These are phyloP conservation scores for Empidonax alnorum DNA, from an alignment of 2,113 vertebrate genomes.

Conservation along the genomic window DNA sequence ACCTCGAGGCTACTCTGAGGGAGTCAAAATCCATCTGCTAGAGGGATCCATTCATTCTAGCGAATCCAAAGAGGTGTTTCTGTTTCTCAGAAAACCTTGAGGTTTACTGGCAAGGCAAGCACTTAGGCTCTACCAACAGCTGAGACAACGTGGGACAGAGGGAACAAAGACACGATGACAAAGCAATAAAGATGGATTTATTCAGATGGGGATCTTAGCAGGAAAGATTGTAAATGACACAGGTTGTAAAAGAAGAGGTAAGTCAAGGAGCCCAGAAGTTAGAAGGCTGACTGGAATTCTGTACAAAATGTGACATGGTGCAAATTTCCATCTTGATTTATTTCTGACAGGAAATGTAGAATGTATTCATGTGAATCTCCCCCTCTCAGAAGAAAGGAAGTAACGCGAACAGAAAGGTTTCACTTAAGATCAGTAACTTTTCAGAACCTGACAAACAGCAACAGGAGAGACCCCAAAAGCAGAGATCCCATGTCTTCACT, in stretches of 20 bases:
- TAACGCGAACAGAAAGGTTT: background rate
- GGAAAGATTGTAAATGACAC: background rate
- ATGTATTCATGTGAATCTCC: background rate
- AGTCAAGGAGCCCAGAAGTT: background rate
- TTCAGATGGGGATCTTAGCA: background rate
- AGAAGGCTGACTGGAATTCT: background rate
- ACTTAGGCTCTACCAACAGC: background rate
- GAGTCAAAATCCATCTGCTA: background rate
- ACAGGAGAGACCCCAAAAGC: background rate
- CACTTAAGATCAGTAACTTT: background rate
- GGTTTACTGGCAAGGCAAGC: background rate
- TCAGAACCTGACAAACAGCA: background rate
- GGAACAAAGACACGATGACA: background rate
- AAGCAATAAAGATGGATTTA: background rate
- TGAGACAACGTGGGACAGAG: background rate
- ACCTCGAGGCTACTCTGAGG: background rate
- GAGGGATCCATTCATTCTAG: background rate
- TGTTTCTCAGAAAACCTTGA: background rate
- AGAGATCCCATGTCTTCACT: background rate
- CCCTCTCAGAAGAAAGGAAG: background rate
- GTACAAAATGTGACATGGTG: background rate
- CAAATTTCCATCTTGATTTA: background rate
- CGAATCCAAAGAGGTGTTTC: background rate
- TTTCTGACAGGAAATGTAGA: background rate
- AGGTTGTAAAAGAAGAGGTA: background rate